Percentiles rank a stretch among this genome's conserved stretches.
These are phyloP conservation scores for Drosophila buzzatii DNA, from an alignment of 2,888 invertebrate species.

Conservation along the genomic window DNA sequence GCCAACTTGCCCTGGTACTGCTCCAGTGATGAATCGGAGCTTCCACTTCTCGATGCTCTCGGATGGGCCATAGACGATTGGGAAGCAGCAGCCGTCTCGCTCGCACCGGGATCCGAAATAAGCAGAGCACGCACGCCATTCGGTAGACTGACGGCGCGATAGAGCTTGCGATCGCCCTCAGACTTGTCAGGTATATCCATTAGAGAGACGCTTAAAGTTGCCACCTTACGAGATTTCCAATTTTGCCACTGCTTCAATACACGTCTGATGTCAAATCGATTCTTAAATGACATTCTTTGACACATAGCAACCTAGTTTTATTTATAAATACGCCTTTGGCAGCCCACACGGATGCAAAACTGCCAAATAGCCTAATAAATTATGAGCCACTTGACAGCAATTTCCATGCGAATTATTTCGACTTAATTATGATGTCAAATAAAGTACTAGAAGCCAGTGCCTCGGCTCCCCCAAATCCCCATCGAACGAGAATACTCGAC, in stretches of 20 bases:
- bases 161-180: slow-evolving; percentile 91
- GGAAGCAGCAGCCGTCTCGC: neutral
- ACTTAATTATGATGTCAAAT: slow-evolving; percentile 77
- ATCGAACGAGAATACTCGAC: neutral
- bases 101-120: slow-evolving; percentile 87
- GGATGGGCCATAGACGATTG: neutral
- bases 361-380: slow-evolving; percentile 57
- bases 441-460: slow-evolving; percentile 48
- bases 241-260: slow-evolving; percentile 37
- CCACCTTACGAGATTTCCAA: slow-evolving; percentile 21
- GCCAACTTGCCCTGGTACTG: slow-evolving; percentile 86
- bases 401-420: slow-evolving; percentile 69
- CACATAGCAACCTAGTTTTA: slow-evolving; percentile 12
- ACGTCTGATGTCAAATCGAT: slow-evolving; percentile 18
- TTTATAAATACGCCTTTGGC: slow-evolving; percentile 38
- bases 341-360: slow-evolving; percentile 30
- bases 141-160: slow-evolving; percentile 88
- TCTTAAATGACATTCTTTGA: slow-evolving; percentile 39
- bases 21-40: slow-evolving; percentile 42
- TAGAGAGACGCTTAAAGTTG: slow-evolving; percentile 54
- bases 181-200: slow-evolving; percentile 89
- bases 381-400: slow-evolving; percentile 68
- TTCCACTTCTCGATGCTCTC: neutral
- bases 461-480: neutral
- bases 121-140: slow-evolving; percentile 91